Evolutionary conservation across 2,797 vertebrate species (phyloP).

Genomic region (Microctenopoma steveboyesi): DNA sequence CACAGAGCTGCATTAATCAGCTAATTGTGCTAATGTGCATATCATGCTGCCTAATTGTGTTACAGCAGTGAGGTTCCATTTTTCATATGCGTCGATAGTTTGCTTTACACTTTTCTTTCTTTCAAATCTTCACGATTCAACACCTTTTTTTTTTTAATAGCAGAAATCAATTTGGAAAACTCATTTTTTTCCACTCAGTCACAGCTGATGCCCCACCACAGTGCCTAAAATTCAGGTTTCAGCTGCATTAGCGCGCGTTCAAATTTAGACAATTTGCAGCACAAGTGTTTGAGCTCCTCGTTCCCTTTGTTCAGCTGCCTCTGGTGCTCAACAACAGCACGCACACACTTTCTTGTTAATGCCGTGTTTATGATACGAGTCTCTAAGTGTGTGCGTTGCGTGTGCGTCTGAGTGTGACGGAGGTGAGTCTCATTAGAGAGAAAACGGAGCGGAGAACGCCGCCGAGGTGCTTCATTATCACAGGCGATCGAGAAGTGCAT

Average conservation of each 20-base stretch:
- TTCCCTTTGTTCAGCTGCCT: slow-evolving; percentile 22
- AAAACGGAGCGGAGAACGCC: slow-evolving; percentile 27
- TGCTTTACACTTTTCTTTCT: neutral
- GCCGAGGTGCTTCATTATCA: slow-evolving; percentile 62
- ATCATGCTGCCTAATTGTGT: slow-evolving; percentile 42
- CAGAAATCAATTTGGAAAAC: fast-evolving
- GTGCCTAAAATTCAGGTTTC: neutral
- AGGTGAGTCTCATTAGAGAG: slow-evolving; percentile 70
- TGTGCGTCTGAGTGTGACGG: slow-evolving; percentile 41
- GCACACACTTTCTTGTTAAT: slow-evolving; percentile 26
- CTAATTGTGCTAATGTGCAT: slow-evolving; percentile 49
- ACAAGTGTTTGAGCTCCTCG: slow-evolving; percentile 11
- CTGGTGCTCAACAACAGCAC: slow-evolving; percentile 5
- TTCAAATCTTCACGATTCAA: neutral
- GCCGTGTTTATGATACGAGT: slow-evolving; percentile 23
- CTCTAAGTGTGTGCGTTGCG: slow-evolving; percentile 8
- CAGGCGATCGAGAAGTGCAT: slow-evolving; percentile 49
- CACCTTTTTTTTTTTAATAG: neutral
- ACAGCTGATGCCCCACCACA: neutral
- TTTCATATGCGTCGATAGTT: slow-evolving; percentile 8
- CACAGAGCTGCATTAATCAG: slow-evolving; percentile 46
- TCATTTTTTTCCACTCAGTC: neutral
- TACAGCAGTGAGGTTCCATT: slow-evolving; percentile 27
- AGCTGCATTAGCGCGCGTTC: fast-evolving
- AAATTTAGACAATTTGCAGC: slow-evolving; percentile 4